Percentiles rank a stretch among this genome's conserved stretches.
These are phyloP conservation scores for Andrena chrysosceles DNA, from an alignment of 2,888 invertebrate species.

Conservation along the genomic window DNA sequence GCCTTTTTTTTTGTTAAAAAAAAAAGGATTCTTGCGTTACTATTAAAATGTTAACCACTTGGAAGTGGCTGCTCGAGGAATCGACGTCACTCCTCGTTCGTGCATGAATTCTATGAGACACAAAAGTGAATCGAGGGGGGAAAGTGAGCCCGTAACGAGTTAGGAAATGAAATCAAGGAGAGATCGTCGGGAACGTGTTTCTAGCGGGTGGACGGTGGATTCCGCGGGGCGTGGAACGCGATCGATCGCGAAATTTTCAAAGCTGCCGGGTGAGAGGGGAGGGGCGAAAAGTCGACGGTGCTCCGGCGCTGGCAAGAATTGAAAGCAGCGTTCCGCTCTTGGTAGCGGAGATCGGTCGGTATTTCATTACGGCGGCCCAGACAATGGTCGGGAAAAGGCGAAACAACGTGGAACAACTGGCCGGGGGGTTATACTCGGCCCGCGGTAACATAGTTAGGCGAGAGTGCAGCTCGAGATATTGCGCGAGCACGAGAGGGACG, in stretches of 20 bases:
- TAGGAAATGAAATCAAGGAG: slow-evolving; percentile 31
- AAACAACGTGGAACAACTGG: slow-evolving; percentile 67
- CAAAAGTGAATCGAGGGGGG: background rate
- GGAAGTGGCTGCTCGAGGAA: background rate
- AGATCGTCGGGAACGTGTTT: slow-evolving; percentile 9
- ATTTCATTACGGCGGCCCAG: slow-evolving; percentile 51
- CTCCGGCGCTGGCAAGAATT: slow-evolving; percentile 12
- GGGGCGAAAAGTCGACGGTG: slow-evolving; percentile 4
- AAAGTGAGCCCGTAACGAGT: slow-evolving; percentile 15
- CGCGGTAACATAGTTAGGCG: slow-evolving; percentile 73
- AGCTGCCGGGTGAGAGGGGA: background rate
- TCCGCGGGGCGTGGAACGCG: background rate
- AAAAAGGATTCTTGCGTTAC: background rate
- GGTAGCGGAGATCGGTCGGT: slow-evolving; percentile 42
- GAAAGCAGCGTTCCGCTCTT: background rate
- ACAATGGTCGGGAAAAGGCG: slow-evolving; percentile 61
- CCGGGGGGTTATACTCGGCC: slow-evolving; percentile 59
- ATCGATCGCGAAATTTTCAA: slow-evolving; percentile 9
- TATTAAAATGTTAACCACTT: background rate
- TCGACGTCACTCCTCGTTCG: background rate
- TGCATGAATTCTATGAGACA: background rate
- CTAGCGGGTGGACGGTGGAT: background rate
- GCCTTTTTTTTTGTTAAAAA: too few relatives aligned
- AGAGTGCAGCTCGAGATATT: slow-evolving; percentile 57
- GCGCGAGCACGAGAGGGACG: slow-evolving; percentile 39